Percentiles rank a stretch among this genome's conserved stretches.
These are phyloP conservation scores for Thera obeliscata DNA, from an alignment of 2,888 invertebrate genomes.

Conservation along the genomic window DNA sequence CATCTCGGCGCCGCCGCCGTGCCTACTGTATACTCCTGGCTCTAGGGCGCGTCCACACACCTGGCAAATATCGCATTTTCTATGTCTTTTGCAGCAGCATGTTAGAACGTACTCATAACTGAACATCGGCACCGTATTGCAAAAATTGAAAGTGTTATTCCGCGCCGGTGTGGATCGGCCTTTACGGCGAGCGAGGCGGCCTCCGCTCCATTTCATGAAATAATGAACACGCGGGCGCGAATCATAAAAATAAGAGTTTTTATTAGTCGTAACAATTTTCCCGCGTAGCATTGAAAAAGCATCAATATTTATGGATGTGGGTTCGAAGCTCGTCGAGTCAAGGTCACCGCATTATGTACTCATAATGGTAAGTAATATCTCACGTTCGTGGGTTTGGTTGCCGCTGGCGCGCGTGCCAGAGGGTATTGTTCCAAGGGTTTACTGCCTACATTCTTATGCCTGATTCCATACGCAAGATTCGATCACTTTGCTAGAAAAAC, in stretches of 20 bases:
- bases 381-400: constrained; percentile 31
- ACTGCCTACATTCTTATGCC: constrained; percentile 23
- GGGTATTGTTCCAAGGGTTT: constrained; percentile 29
- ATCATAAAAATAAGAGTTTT: constrained; percentile 45
- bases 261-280: constrained; percentile 46
- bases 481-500: background rate
- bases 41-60: constrained; percentile 3
- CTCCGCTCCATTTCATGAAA: constrained; percentile 37
- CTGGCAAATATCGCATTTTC: background rate
- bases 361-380: constrained; percentile 35
- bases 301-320: constrained; percentile 44
- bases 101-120: background rate
- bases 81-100: background rate
- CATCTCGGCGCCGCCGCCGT: background rate
- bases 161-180: background rate
- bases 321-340: constrained; percentile 26
- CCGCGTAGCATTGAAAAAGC: constrained; percentile 41
- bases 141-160: background rate
- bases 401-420: constrained; percentile 9
- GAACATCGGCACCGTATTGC: background rate
- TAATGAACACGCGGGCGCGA: constrained; percentile 42
- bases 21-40: background rate
- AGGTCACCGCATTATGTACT: constrained; percentile 33
- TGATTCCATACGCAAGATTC: constrained; percentile 18
- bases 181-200: constrained; percentile 1